Percentiles rank a stretch among this genome's conserved stretches.
These are phyloP conservation scores for Emmelina monodactyla DNA, from an alignment of 2,888 invertebrate species.

Conservation along the genomic window DNA sequence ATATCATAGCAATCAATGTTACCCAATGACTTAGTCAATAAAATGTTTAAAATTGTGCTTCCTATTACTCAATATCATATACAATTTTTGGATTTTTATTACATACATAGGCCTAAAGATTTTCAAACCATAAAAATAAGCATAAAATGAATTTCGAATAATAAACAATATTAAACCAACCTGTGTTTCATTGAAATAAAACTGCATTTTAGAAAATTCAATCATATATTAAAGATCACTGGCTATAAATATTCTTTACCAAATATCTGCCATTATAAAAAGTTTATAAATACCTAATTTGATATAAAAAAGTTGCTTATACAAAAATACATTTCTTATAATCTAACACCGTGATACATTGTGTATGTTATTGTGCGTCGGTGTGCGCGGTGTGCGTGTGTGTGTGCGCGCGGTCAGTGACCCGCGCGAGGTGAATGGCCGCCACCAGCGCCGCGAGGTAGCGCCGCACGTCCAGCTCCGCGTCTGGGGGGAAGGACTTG, in stretches of 20 bases:
- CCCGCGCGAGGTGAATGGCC: conserved; percentile 48
- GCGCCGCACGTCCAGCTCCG: conserved; percentile 48
- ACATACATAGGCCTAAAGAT: neutral
- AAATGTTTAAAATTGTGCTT: conserved; percentile 1
- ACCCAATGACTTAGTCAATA: neutral
- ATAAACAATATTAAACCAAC: neutral
- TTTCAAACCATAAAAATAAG: too few relatives aligned
- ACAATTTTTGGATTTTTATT: neutral
- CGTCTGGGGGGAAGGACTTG: too few relatives aligned
- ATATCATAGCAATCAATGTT: neutral
- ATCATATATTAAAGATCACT: neutral
- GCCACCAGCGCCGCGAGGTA: conserved; percentile 50
- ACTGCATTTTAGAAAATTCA: neutral
- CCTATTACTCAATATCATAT: neutral
- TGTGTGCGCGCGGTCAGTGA: conserved; percentile 38
- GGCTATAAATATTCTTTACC: neutral
- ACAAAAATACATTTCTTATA: neutral
- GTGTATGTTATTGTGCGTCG: conserved; percentile 19
- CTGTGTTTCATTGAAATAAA: neutral
- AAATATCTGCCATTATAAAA: neutral
- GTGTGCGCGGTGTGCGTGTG: conserved; percentile 21
- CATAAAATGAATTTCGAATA: too few relatives aligned
- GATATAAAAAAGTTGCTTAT: neutral
- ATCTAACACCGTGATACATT: neutral
- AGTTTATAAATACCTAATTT: neutral